Percentiles rank a stretch among this genome's conserved stretches.
Conservation (phyloP, 2,113 vertebrate genomes). For the Shinisaurus crocodilurus region DNA sequence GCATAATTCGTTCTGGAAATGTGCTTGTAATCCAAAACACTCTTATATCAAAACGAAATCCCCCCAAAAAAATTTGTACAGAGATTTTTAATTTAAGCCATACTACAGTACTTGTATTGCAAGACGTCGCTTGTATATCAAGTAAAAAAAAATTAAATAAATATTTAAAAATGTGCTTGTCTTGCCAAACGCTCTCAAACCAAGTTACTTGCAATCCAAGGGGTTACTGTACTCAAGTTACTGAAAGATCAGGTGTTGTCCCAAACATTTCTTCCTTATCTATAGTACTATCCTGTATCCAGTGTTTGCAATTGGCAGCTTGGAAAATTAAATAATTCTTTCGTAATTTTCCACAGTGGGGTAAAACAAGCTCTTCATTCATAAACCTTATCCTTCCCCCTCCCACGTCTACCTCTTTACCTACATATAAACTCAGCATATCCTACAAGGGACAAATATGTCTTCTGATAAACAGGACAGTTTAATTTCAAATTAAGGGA, state of each 20-base stretch:
- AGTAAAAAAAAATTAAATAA: no score
- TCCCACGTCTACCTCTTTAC: neutral
- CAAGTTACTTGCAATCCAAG: no score
- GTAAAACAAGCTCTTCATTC: conserved; percentile 8
- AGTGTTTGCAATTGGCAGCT: neutral
- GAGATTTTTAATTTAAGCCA: no score
- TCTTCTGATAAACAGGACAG: neutral
- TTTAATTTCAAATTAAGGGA: neutral
- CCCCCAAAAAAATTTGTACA: no score
- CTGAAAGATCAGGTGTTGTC: fast-evolving
- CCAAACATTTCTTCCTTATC: neutral
- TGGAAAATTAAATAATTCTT: neutral
- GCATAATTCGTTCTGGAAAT: no score
- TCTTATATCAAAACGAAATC: no score
- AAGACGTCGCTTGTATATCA: no score
- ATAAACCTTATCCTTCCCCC: neutral
- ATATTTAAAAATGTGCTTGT: no score
- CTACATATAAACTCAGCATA: neutral
- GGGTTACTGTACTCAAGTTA: no score
- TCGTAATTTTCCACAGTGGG: conserved; percentile 46
- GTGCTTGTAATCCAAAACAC: no score
- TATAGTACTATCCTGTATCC: neutral
- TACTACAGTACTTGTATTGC: no score
- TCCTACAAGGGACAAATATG: neutral
- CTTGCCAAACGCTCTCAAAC: no score